Evolutionary conservation across 2,797 vertebrate species (phyloP).

Genomic region (Muscicapa striata): DNA sequence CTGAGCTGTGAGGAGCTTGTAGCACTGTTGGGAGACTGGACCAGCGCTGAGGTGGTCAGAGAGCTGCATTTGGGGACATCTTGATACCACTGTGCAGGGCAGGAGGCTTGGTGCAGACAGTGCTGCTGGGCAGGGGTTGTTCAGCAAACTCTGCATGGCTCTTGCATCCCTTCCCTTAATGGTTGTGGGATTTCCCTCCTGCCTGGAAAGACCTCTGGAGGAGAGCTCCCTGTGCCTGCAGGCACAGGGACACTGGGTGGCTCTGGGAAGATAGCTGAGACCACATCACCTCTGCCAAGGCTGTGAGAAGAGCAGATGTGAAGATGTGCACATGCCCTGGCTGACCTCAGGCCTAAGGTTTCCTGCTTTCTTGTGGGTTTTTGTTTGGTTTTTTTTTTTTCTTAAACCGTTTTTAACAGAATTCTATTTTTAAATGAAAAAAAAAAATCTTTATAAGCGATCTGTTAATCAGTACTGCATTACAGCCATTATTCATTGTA

Average conservation of each 20-base stretch:
- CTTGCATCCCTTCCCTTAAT: neutral
- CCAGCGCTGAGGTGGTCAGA: neutral
- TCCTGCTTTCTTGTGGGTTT: neutral
- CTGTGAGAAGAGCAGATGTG: slow-evolving; percentile 55
- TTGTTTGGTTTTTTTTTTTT: neutral
- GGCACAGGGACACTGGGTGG: neutral
- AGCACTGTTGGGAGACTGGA: neutral
- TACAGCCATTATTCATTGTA: slow-evolving; percentile 75
- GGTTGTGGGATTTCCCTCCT: neutral
- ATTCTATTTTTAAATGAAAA: slow-evolving; percentile 79
- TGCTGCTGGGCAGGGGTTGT: neutral
- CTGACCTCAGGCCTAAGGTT: slow-evolving; percentile 62
- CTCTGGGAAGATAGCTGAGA: slow-evolving; percentile 37
- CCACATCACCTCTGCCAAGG: slow-evolving; percentile 48
- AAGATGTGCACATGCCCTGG: slow-evolving; percentile 24
- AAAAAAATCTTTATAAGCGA: slow-evolving; percentile 66
- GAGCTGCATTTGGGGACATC: neutral
- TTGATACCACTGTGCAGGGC: neutral
- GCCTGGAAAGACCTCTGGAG: neutral
- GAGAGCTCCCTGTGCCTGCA: neutral
- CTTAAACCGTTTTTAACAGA: slow-evolving; percentile 74
- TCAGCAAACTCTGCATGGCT: neutral
- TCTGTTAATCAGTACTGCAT: slow-evolving; percentile 72
- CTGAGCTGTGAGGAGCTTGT: neutral
- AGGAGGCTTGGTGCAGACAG: neutral